These are phyloP conservation scores for Phalacrocorax pelagicus DNA, from an alignment of 2,113 vertebrate genomes.

Conservation along the genomic window DNA sequence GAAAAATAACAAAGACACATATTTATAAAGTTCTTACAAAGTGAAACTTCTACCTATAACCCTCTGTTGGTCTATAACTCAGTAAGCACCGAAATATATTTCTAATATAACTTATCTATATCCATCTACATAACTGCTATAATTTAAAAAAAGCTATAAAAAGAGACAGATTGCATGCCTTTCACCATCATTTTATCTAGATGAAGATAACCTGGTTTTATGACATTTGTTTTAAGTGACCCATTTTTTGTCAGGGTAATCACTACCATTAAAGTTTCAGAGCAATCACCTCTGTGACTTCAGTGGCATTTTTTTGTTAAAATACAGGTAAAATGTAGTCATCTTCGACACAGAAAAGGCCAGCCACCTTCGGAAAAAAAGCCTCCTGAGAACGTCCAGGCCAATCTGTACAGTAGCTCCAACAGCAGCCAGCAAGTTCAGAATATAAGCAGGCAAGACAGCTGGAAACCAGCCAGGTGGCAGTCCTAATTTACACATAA, in stretches of 20 bases:
- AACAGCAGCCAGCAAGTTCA: slow-evolving; percentile 32
- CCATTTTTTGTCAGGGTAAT: background rate
- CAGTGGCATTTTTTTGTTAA: background rate
- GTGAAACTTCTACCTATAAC: background rate
- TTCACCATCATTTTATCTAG: background rate
- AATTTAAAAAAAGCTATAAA: background rate
- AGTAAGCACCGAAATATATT: background rate
- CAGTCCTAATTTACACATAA: slow-evolving; percentile 47
- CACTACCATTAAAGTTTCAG: background rate
- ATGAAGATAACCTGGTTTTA: background rate
- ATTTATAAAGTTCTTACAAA: background rate
- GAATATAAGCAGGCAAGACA: slow-evolving; percentile 51
- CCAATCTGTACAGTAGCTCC: slow-evolving; percentile 42
- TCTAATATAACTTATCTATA: background rate
- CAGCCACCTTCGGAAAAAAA: background rate
- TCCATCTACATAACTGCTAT: background rate
- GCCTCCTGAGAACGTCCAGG: slow-evolving; percentile 20
- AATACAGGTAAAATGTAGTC: background rate
- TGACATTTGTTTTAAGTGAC: background rate
- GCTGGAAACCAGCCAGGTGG: slow-evolving; percentile 57
- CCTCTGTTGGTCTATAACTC: background rate
- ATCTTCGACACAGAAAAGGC: background rate
- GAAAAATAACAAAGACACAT: background rate
- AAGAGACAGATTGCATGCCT: background rate
- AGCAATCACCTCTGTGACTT: background rate